These are phyloP conservation scores for Araneus ventricosus DNA, from an alignment of 1,140 invertebrate genomes.

Conservation along the genomic window DNA sequence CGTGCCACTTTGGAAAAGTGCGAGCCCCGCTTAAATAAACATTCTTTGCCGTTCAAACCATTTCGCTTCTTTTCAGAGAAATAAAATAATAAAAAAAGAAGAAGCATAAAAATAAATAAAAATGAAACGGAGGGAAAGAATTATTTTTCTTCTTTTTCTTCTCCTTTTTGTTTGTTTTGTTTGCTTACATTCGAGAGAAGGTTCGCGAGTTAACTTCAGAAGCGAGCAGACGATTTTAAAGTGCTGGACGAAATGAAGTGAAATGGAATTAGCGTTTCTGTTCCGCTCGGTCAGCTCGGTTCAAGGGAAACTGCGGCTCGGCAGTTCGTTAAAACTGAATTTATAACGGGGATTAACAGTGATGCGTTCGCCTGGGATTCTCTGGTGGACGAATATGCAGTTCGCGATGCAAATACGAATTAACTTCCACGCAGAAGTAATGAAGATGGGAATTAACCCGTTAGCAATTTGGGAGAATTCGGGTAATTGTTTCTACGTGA, in stretches of 20 bases:
- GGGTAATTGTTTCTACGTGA: conserved; percentile 33
- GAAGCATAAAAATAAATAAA: neutral
- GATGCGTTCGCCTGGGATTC: conserved; percentile 25
- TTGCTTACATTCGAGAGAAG: neutral
- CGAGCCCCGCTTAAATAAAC: conserved; percentile 42
- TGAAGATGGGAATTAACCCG: conserved; percentile 33
- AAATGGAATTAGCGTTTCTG: conserved; percentile 41
- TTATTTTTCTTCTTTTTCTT: conserved; percentile 16
- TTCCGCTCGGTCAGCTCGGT: conserved; percentile 14
- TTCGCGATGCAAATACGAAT: conserved; percentile 10
- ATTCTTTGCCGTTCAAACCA: conserved; percentile 18
- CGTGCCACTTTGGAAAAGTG: conserved; percentile 32
- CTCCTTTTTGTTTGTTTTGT: neutral
- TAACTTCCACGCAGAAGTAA: conserved; percentile 32
- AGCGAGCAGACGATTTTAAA: conserved; percentile 25
- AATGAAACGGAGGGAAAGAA: neutral
- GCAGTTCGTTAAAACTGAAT: conserved; percentile 45
- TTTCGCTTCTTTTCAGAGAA: conserved; percentile 21
- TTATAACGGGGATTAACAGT: conserved; percentile 35
- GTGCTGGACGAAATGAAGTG: conserved; percentile 27
- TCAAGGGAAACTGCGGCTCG: neutral
- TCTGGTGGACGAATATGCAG: neutral
- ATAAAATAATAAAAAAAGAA: neutral
- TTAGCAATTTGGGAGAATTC: conserved; percentile 37
- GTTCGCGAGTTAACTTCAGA: neutral